Evolutionary conservation across 2,888 invertebrate species (phyloP).

Genomic region (Aleiodes alternator): DNA sequence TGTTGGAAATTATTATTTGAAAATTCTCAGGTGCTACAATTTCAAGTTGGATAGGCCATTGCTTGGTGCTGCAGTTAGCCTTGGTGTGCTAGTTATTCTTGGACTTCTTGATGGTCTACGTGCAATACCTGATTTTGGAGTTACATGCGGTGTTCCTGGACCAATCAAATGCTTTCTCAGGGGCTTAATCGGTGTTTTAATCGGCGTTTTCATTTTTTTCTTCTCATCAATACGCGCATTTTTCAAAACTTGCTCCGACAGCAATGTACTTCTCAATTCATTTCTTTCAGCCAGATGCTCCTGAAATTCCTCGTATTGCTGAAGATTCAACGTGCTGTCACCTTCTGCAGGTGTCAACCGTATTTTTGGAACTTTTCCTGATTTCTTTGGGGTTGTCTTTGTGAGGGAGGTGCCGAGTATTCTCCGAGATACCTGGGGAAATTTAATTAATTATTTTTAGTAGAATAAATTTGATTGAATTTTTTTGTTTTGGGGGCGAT

Average conservation of each 20-base stretch:
- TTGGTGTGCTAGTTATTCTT: conserved; percentile 52
- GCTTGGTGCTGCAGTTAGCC: conserved; percentile 52
- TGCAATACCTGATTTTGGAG: conserved; percentile 45
- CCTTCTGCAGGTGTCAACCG: conserved; percentile 24
- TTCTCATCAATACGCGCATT: conserved; percentile 63
- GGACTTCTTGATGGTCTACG: conserved; percentile 52
- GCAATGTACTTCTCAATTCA: conserved; percentile 78
- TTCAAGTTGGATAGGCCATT: conserved; percentile 15
- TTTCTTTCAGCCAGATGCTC: conserved; percentile 77
- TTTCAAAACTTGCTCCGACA: conserved; percentile 68
- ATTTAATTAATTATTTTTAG: background rate
- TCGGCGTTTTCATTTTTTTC: conserved; percentile 54
- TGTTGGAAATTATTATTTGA: no score
- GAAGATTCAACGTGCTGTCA: conserved; percentile 44
- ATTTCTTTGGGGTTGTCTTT: conserved; percentile 25
- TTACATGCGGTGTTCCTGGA: conserved; percentile 53
- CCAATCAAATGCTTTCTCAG: conserved; percentile 61
- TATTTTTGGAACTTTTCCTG: conserved; percentile 47
- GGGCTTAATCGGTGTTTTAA: conserved; percentile 67
- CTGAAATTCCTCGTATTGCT: conserved; percentile 74
- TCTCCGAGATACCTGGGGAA: conserved; percentile 47
- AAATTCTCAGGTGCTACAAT: background rate
- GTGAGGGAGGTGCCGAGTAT: conserved; percentile 31
- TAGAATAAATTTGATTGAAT: conserved; percentile 6
- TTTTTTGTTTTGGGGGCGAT: background rate